These are phyloP conservation scores for Platysternon megacephalum DNA, from an alignment of 2,113 vertebrate species.

Conservation along the genomic window DNA sequence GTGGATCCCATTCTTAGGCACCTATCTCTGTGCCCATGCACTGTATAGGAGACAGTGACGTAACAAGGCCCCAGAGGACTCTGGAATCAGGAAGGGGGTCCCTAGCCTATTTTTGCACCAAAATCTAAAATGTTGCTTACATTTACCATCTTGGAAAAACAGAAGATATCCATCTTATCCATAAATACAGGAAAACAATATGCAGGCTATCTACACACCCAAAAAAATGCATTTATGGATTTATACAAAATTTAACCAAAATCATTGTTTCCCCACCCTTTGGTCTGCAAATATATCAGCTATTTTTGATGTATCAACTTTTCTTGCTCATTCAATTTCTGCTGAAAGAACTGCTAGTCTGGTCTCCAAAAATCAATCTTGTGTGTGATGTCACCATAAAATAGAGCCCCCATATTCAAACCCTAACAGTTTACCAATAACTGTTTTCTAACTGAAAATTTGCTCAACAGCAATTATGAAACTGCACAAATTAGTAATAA, in stretches of 20 bases:
- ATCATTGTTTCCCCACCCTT: neutral
- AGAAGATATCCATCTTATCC: neutral
- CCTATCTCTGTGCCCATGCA: neutral
- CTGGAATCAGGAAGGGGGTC: too few species aligned
- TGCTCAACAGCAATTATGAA: neutral
- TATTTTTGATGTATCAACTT: neutral
- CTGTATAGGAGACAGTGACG: neutral
- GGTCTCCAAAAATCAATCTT: neutral
- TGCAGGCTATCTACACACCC: neutral
- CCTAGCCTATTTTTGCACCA: neutral
- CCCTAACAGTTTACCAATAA: neutral
- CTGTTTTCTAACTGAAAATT: neutral
- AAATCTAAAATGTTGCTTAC: neutral
- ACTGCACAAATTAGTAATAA: neutral
- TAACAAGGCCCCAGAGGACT: neutral
- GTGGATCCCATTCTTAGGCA: neutral
- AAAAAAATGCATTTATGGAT: neutral
- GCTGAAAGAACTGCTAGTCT: neutral
- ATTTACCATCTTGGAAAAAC: neutral
- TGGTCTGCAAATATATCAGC: neutral
- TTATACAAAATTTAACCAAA: neutral
- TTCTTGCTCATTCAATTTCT: neutral
- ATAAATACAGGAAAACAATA: neutral
- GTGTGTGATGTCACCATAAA: neutral
- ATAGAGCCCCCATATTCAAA: neutral